A percentile compares a stretch with the other conserved stretches of the same genome.
phyloP scores from a whole-genome alignment of 2,113 vertebrate genomes.

The Cyprinus carpio region DNA sequence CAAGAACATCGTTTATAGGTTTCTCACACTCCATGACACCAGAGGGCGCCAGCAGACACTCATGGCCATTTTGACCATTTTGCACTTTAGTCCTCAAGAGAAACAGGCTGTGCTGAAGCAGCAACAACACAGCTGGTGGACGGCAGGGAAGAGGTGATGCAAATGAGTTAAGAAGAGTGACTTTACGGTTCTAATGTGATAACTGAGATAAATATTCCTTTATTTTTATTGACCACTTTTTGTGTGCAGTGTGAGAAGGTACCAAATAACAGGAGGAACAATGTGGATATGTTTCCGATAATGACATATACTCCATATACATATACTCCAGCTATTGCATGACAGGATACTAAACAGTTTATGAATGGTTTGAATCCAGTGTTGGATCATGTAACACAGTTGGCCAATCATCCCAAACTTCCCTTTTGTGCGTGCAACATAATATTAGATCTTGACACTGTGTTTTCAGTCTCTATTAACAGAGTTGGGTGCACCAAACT shows the following conservation, averaged over 20 bases:
- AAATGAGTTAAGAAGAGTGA: neutral
- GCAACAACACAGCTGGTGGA: conserved; percentile 79
- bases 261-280: conserved; percentile 1
- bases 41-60: conserved; percentile 91
- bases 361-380: neutral
- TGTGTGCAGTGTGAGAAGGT: conserved; percentile 6
- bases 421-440: neutral
- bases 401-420: neutral
- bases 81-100: conserved; percentile 95
- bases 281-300: neutral
- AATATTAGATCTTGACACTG: neutral
- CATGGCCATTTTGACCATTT: conserved; percentile 86
- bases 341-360: neutral
- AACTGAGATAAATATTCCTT: neutral
- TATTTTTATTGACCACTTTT: conserved; percentile 22
- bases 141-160: conserved; percentile 72
- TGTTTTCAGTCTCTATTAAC: neutral
- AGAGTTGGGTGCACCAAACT: neutral
- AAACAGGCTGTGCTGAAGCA: conserved; percentile 76
- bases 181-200: neutral
- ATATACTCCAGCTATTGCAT: neutral
- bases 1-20: conserved; percentile 90
- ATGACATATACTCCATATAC: neutral
- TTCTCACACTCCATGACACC: conserved; percentile 84
- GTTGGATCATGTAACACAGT: neutral